Percentiles rank a stretch among this genome's conserved stretches.
phyloP scores from a whole-genome alignment of 2,888 invertebrate genomes.

The Aricia artaxerxes region DNA sequence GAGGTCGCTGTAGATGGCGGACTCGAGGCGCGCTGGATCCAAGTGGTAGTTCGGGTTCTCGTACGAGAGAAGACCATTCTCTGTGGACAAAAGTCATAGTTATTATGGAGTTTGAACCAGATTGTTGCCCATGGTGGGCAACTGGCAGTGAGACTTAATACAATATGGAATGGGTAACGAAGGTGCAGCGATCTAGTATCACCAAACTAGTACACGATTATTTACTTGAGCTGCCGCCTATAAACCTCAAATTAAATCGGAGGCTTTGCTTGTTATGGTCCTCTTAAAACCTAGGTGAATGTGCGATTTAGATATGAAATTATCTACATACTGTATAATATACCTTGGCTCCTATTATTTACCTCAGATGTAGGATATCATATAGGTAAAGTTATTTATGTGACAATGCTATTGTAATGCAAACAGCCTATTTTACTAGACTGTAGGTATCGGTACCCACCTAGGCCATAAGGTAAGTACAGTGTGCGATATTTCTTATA shows the following conservation, averaged over 20 bases:
- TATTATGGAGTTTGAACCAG: not conserved
- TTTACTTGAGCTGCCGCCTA: too few relatives aligned
- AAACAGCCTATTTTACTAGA: not conserved
- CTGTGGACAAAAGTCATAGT: slow-evolving; percentile 76
- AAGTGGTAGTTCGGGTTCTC: slow-evolving; percentile 95
- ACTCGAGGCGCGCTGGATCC: slow-evolving; percentile 88
- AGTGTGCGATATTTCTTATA: slow-evolving; percentile 2
- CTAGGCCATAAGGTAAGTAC: not conserved
- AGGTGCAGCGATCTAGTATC: not conserved
- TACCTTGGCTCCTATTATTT: not conserved
- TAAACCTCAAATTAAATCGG: not conserved
- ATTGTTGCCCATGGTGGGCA: not conserved
- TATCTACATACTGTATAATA: not conserved
- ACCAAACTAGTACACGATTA: not conserved
- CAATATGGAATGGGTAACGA: not conserved
- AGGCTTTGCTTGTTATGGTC: not conserved
- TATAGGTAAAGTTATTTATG: not conserved
- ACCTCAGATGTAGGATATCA: not conserved
- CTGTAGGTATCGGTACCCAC: not conserved
- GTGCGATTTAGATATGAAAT: not conserved
- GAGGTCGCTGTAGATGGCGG: slow-evolving; percentile 87
- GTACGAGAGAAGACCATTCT: slow-evolving; percentile 94
- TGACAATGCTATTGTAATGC: not conserved
- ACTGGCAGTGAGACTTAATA: not conserved
- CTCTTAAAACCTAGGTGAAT: not conserved